phyloP scores from a whole-genome alignment of 2,888 invertebrate species.

The Crepidodera aurea region DNA sequence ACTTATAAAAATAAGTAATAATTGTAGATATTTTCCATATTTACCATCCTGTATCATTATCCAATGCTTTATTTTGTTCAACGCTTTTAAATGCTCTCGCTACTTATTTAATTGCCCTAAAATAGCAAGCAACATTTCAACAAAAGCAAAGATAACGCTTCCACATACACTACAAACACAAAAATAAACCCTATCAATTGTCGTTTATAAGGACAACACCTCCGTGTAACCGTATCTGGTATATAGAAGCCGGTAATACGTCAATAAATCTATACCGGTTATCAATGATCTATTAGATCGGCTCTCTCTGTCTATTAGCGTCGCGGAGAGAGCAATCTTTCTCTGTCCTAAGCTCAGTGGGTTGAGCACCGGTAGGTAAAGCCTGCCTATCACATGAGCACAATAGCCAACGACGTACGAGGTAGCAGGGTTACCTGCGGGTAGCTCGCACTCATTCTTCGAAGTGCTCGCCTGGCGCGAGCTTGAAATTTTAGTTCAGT shows the following conservation, averaged over 20 bases:
- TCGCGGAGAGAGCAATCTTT: slow-evolving; percentile 23
- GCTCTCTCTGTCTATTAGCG: not conserved
- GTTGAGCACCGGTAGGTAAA: slow-evolving; percentile 58
- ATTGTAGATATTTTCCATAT: too few relatives aligned
- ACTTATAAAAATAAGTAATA: too few relatives aligned
- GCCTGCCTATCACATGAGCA: slow-evolving; percentile 60
- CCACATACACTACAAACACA: slow-evolving; percentile 4
- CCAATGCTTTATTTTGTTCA: too few relatives aligned
- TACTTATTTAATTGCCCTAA: slow-evolving; percentile 7
- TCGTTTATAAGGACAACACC: slow-evolving; percentile 47
- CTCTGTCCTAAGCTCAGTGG: slow-evolving; percentile 50
- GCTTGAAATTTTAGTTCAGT: slow-evolving; percentile 49
- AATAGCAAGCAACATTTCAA: slow-evolving; percentile 10
- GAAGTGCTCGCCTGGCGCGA: slow-evolving; percentile 61
- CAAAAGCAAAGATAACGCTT: slow-evolving; percentile 5
- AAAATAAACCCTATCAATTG: slow-evolving; percentile 41
- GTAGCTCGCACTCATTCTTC: slow-evolving; percentile 62
- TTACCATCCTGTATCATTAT: too few relatives aligned
- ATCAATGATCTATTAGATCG: slow-evolving; percentile 48
- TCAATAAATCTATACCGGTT: slow-evolving; percentile 54
- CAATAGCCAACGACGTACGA: slow-evolving; percentile 60
- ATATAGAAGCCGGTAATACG: slow-evolving; percentile 52
- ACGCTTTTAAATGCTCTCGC: too few relatives aligned
- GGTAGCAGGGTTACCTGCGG: slow-evolving; percentile 60
- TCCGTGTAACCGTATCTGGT: slow-evolving; percentile 47